Evolutionary conservation across 2,888 invertebrate species (phyloP).

Genomic region (Nesidiocoris tenuis): DNA sequence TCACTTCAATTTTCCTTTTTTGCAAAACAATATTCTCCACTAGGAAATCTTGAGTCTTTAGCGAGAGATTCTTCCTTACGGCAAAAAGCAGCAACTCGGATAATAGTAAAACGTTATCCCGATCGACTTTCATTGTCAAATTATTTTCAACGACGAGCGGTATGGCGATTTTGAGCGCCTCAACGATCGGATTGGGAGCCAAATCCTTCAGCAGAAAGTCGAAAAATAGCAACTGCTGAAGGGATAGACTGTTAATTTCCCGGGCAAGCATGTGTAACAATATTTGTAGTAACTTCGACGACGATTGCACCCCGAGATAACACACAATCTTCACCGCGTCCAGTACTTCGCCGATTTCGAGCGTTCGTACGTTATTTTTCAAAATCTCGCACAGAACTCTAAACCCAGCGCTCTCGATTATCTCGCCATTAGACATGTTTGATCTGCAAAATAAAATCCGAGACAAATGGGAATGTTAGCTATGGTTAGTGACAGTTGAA

Average conservation of each 20-base stretch:
- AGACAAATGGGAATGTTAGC: too few relatives aligned
- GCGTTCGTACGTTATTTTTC: conserved; percentile 59
- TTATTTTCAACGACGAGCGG: conserved; percentile 68
- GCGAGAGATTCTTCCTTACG: conserved; percentile 58
- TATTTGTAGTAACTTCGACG: conserved; percentile 63
- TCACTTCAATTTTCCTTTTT: conserved; percentile 54
- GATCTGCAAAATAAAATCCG: conserved; percentile 53
- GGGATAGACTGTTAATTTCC: conserved; percentile 62
- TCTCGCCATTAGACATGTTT: conserved; percentile 54
- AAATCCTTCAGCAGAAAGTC: conserved; percentile 62
- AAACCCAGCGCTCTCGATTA: conserved; percentile 62
- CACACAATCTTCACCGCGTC: conserved; percentile 63
- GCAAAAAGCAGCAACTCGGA: conserved; percentile 61
- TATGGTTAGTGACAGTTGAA: too few relatives aligned
- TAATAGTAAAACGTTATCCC: conserved; percentile 58
- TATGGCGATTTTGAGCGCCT: conserved; percentile 65
- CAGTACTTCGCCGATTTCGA: conserved; percentile 60
- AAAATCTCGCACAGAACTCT: conserved; percentile 61
- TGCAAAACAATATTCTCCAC: conserved; percentile 58
- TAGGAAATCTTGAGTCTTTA: conserved; percentile 59
- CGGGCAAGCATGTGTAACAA: conserved; percentile 65
- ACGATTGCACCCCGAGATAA: conserved; percentile 61
- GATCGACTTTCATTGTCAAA: conserved; percentile 61
- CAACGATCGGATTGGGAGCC: conserved; percentile 60
- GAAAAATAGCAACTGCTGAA: conserved; percentile 64